A percentile compares a stretch with the other conserved stretches of the same genome.
Evolutionary conservation across 2,113 vertebrate genomes (phyloP).

Genomic region (Aepyceros melampus): DNA sequence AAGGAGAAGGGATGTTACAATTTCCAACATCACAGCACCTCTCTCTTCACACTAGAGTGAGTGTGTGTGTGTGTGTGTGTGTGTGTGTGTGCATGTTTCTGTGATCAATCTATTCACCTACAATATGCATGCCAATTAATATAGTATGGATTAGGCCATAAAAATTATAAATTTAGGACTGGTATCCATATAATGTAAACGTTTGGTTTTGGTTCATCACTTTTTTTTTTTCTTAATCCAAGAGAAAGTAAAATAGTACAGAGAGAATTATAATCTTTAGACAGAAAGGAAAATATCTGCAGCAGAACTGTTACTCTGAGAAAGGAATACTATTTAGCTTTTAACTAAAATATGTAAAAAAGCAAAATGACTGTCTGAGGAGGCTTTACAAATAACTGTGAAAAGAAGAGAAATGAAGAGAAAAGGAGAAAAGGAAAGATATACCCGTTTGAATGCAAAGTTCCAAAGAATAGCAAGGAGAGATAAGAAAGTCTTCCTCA

Average conservation of each 20-base stretch:
- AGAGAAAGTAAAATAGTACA: not conserved
- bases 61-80: not conserved
- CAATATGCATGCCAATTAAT: not conserved
- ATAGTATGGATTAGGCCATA: not conserved
- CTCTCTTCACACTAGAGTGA: not conserved
- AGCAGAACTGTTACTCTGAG: not conserved
- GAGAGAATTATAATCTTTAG: not conserved
- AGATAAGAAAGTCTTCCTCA: not conserved
- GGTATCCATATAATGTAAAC: not conserved
- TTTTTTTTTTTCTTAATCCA: not conserved
- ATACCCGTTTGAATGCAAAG: not conserved
- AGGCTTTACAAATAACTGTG: not conserved
- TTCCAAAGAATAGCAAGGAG: not conserved
- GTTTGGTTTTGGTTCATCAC: not conserved
- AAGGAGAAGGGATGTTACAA: not conserved
- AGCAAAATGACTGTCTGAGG: not conserved
- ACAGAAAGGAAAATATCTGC: not conserved
- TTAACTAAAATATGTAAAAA: not conserved
- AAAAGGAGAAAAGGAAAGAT: not conserved
- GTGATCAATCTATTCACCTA: not conserved
- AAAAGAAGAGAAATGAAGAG: not conserved
- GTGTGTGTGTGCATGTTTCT: not conserved
- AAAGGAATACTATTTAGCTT: not conserved
- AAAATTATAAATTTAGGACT: not conserved
- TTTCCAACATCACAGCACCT: not conserved